Conservation (phyloP, 1,140 invertebrate genomes). For the Elysia chlorotica region DNA sequence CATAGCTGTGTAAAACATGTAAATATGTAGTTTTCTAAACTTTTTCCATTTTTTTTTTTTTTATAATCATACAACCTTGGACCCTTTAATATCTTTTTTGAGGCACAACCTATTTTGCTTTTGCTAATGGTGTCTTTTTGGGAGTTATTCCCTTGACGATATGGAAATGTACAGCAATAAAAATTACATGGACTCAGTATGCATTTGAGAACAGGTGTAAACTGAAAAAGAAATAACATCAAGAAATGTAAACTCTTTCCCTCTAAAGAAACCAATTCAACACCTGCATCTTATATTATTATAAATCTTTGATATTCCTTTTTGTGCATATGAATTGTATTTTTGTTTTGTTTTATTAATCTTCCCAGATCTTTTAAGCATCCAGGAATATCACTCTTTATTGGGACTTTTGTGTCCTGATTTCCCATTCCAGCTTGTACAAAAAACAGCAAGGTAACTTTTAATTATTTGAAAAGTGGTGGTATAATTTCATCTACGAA, state of each 20-base stretch:
- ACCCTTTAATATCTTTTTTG: not conserved
- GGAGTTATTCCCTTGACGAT: no score
- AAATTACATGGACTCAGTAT: no score
- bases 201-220: no score
- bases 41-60: not conserved
- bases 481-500: no score
- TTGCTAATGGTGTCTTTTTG: no score
- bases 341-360: not conserved
- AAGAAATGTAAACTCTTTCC: no score
- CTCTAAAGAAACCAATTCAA: not conserved
- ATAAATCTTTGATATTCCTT: not conserved
- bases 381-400: slow-evolving; percentile 59
- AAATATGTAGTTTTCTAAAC: not conserved
- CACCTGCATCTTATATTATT: not conserved
- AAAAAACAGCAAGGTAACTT: slow-evolving; percentile 61
- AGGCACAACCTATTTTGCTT: no score
- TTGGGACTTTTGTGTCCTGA: slow-evolving; percentile 56
- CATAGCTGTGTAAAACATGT: not conserved
- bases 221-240: no score
- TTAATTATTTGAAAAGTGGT: no score
- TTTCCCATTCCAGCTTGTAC: slow-evolving; percentile 58
- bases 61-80: not conserved
- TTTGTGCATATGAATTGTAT: not conserved
- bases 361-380: slow-evolving; percentile 57
- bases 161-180: no score